Base-by-base conservation (phyloP, 2,888 invertebrate genomes). In the Drosophila birchii region DNA sequence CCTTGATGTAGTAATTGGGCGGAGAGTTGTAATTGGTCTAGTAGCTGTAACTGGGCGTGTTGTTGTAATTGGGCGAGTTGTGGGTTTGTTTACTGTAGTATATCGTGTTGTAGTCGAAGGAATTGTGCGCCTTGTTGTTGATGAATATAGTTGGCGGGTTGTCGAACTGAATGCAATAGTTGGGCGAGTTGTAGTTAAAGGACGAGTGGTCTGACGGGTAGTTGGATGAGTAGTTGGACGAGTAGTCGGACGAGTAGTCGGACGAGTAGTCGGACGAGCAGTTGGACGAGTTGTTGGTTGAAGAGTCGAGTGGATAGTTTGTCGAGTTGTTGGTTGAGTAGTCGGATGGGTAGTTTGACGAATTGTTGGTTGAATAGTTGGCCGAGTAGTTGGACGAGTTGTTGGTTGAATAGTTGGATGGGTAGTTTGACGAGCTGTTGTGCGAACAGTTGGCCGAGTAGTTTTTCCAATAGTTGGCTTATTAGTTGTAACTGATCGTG, bases 121-220 rank as follows among this genome's bases (percentile, higher is more conserved):
- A 32, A 34, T 44, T 39, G 54, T 60, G 3, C 34, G 18, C 41
- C 43, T 64, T 8, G 59, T 44, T 59, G 66, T 51, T 39, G 39
- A 29, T 39, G 59, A 20, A 14, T 39, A 14, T 29, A 20, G 39
- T 9, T 51, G 54, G 16, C 5, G 23, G 23, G 41, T 54, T n/a
- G 41, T 23, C 39, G 59, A 38, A 54, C 39, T 18, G 60, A 36
- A 29, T 11, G 26, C 44, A 12, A 39, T 11, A 18, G 43, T 58
- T 16, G 57, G 23, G 3, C 63, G 45, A 41, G n/a, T 45, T 5
- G 55, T 26, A 18, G n/a, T 45, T 1, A 12, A 18, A 16, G 56
- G 9, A 49, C 36, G 56, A 36, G 26, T 39, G 2, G 59, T 66
- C 2, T 39, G 3, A 14, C 63, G 14, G 20, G 55, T 69, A 45